phyloP scores from a whole-genome alignment of 2,113 vertebrate species.

The Alectura lathami region DNA sequence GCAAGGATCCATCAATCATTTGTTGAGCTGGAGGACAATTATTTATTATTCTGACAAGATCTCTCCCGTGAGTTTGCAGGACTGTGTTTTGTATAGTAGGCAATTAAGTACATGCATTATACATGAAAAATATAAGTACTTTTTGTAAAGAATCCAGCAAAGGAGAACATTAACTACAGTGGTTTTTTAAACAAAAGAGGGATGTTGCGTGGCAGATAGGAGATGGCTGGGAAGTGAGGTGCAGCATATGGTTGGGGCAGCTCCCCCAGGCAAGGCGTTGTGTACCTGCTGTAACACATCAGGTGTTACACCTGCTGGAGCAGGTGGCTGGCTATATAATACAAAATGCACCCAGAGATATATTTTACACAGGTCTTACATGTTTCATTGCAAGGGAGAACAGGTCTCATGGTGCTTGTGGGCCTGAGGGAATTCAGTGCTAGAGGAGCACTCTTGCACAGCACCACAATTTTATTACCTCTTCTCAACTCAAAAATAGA shows the following conservation, averaged over 20 bases:
- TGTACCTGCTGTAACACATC: background rate
- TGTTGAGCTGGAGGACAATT: background rate
- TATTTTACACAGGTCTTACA: background rate
- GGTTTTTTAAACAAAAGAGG: background rate
- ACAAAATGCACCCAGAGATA: background rate
- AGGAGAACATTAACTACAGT: background rate
- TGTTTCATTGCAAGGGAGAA: background rate
- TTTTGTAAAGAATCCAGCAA: background rate
- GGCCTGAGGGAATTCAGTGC: background rate
- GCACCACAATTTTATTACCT: background rate
- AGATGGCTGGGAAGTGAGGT: background rate
- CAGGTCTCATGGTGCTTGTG: background rate
- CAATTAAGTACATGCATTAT: background rate
- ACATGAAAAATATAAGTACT: background rate
- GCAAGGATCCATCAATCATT: background rate
- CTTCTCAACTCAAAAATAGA: background rate
- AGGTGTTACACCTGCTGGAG: background rate
- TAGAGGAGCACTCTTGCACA: fast-evolving
- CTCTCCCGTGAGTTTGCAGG: background rate
- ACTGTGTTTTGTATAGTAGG: background rate
- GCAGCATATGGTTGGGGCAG: background rate
- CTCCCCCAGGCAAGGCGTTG: background rate
- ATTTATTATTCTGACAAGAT: background rate
- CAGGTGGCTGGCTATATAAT: background rate
- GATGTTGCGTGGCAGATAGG: background rate